These are phyloP conservation scores for Lagria hirta DNA, from an alignment of 2,888 invertebrate genomes.

Conservation along the genomic window DNA sequence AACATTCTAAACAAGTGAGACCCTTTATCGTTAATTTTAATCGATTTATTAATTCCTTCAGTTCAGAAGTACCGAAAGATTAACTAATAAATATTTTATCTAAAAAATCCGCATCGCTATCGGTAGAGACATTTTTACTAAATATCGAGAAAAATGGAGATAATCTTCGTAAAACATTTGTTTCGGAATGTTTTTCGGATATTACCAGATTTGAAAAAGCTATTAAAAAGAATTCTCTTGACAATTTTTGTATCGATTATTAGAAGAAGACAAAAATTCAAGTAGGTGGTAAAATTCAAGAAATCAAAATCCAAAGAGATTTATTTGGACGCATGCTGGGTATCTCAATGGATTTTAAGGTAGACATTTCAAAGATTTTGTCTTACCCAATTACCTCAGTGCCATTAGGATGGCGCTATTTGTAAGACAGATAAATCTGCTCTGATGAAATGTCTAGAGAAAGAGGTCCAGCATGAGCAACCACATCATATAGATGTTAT, in stretches of 20 bases:
- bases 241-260: constrained; percentile 29
- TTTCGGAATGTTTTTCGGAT: constrained; percentile 34
- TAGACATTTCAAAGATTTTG: constrained; percentile 34
- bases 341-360: constrained; percentile 21
- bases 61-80: constrained; percentile 10
- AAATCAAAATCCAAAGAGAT: constrained; percentile 34
- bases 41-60: constrained; percentile 17
- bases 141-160: constrained; percentile 27
- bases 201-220: constrained; percentile 34
- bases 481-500: constrained; percentile 33
- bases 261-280: constrained; percentile 3
- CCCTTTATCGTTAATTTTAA: constrained; percentile 15
- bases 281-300: constrained; percentile 35
- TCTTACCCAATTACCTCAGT: constrained; percentile 40
- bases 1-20: constrained; percentile 15
- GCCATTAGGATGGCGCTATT: constrained; percentile 28
- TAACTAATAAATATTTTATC: constrained; percentile 4
- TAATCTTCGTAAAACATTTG: constrained; percentile 31
- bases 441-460: constrained; percentile 33
- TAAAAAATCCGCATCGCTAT: constrained; percentile 11
- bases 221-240: constrained; percentile 33
- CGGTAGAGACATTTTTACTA: constrained; percentile 15
- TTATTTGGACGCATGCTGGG: constrained; percentile 29
- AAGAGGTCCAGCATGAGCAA: constrained; percentile 15
- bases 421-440: constrained; percentile 38